Conservation (phyloP, 2,888 invertebrate species). For the Capitulum mitella region DNA sequence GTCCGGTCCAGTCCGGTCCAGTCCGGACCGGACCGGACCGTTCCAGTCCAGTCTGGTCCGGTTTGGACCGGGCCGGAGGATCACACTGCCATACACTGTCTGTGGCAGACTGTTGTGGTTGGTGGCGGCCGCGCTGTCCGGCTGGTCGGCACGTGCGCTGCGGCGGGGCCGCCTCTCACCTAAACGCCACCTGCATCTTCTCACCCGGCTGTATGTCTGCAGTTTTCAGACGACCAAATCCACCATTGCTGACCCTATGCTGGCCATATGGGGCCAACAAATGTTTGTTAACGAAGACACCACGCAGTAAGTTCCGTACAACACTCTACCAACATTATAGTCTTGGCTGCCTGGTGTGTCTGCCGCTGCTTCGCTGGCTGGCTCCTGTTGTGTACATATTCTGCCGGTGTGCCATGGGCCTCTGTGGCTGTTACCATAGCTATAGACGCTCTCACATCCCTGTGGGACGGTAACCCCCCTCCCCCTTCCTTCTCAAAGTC, state of each 20-base stretch:
- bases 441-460: too few species aligned
- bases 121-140: too few species aligned
- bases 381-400: neutral
- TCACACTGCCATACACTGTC: constrained; percentile 5
- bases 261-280: constrained; percentile 90
- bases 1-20: too few species aligned
- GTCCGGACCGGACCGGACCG: too few species aligned
- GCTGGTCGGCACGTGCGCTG: too few species aligned
- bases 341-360: constrained; percentile 4
- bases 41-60: too few species aligned
- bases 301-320: constrained; percentile 72
- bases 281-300: constrained; percentile 96
- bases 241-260: constrained; percentile 97
- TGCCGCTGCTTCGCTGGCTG: neutral
- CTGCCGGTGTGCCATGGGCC: neutral
- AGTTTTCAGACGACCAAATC: constrained; percentile 65
- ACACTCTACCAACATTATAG: constrained; percentile 4
- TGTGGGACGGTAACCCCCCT: too few species aligned
- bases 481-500: too few species aligned
- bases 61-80: too few species aligned
- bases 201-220: constrained; percentile 36
- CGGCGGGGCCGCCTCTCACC: too few species aligned
- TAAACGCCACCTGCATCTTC: too few species aligned
- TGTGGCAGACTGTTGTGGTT: neutral
- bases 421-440: too few species aligned